Evolutionary conservation across 2,797 vertebrate species (phyloP).

Genomic region (Euphonia xanthogaster): DNA sequence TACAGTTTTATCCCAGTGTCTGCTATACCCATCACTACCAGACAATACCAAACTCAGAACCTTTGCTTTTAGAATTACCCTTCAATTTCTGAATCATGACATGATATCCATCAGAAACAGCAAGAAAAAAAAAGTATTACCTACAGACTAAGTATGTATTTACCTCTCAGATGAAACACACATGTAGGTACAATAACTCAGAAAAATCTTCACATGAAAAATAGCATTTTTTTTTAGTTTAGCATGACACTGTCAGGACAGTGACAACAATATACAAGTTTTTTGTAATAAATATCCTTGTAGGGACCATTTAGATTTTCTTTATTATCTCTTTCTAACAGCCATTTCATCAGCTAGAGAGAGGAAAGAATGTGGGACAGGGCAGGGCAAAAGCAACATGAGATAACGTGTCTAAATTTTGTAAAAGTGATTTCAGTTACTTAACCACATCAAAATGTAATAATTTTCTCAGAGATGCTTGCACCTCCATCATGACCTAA

Average conservation of each 20-base stretch:
- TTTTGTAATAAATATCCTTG: not conserved
- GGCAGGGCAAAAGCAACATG: not conserved
- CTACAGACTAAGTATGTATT: not conserved
- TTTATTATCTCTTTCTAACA: not conserved
- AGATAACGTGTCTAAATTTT: not conserved
- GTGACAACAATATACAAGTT: not conserved
- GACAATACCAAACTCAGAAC: not conserved
- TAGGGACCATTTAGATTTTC: not conserved
- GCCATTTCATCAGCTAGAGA: not conserved
- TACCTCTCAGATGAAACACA: not conserved
- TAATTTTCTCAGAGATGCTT: not conserved
- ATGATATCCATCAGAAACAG: not conserved
- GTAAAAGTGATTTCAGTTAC: not conserved
- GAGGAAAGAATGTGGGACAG: not conserved
- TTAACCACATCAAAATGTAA: not conserved
- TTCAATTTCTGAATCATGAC: not conserved
- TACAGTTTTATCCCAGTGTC: not conserved
- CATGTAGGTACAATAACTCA: not conserved
- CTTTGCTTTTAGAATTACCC: not conserved
- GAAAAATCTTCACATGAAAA: not conserved
- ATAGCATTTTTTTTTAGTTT: not conserved
- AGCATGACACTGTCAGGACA: not conserved
- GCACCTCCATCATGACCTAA: not conserved
- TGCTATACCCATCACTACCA: not conserved
- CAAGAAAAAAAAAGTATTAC: not conserved